Evolutionary conservation across 2,113 vertebrate species (phyloP).

Genomic region (Onychostruthus taczanowskii): DNA sequence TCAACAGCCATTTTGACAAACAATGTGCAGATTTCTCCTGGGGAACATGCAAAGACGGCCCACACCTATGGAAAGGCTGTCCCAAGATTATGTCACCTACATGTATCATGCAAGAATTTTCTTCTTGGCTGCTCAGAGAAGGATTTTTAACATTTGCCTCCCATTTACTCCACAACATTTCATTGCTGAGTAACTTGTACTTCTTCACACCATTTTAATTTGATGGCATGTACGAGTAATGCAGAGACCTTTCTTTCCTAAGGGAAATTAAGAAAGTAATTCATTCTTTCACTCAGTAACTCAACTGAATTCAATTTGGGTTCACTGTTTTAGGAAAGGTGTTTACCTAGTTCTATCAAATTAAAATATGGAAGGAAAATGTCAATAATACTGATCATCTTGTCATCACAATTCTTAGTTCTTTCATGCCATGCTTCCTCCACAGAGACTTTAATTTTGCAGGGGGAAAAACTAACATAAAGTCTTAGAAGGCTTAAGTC

Average conservation of each 20-base stretch:
- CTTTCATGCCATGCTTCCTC: not conserved
- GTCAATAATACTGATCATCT: not conserved
- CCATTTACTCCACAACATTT: constrained; percentile 1
- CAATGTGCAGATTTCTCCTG: not conserved
- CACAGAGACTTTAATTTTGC: not conserved
- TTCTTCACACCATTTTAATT: constrained; percentile 17
- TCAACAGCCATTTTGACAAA: not conserved
- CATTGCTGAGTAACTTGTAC: not conserved
- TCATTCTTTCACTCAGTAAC: constrained; percentile 20
- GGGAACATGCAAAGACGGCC: not conserved
- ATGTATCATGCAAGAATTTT: not conserved
- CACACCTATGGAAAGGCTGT: not conserved
- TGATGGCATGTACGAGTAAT: not conserved
- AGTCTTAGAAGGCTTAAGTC: not conserved
- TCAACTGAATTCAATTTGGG: constrained; percentile 9
- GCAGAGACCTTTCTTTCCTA: constrained; percentile 19
- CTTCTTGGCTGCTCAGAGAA: not conserved
- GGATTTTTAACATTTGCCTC: not conserved
- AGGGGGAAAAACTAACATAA: not conserved
- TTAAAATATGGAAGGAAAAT: constrained; percentile 8
- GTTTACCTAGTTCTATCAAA: not conserved
- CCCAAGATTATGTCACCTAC: not conserved
- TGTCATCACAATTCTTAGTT: not conserved
- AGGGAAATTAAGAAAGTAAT: constrained; percentile 52
- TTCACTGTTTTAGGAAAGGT: constrained; percentile 17